phyloP scores from a whole-genome alignment of 2,797 vertebrate genomes.

The Peromyscus aztecus region DNA sequence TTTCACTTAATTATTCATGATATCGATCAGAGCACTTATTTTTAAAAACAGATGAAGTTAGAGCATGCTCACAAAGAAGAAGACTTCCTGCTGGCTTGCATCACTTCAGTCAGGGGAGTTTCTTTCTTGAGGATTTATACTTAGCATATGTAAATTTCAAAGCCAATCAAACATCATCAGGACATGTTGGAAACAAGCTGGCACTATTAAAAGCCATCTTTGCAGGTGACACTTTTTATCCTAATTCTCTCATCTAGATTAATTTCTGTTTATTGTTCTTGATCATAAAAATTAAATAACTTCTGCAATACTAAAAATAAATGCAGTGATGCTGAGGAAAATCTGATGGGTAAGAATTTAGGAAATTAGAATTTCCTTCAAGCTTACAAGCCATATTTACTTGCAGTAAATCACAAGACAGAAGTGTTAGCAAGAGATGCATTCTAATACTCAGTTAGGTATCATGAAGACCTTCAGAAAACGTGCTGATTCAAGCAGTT shows the following conservation, averaged over 20 bases:
- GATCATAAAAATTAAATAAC: slow-evolving; percentile 54
- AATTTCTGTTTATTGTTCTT: slow-evolving; percentile 63
- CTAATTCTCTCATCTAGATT: slow-evolving; percentile 48
- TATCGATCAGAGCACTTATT: slow-evolving; percentile 57
- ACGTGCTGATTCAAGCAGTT: neutral
- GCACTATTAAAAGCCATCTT: slow-evolving; percentile 11
- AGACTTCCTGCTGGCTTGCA: slow-evolving; percentile 27
- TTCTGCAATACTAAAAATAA: slow-evolving; percentile 60
- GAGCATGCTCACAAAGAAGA: neutral
- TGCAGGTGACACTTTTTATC: neutral
- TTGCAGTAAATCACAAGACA: neutral
- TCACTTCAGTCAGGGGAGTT: neutral
- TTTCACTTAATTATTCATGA: slow-evolving; percentile 75
- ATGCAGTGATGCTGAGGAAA: neutral
- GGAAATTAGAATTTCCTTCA: neutral
- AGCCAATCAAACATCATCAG: slow-evolving; percentile 28
- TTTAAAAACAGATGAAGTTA: slow-evolving; percentile 70
- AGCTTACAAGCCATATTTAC: neutral
- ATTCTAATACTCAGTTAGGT: neutral
- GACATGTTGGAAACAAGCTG: neutral
- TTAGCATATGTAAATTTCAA: slow-evolving; percentile 55
- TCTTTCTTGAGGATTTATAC: neutral
- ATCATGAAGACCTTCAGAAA: neutral
- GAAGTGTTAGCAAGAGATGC: neutral
- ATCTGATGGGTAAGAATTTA: neutral